Base-by-base conservation (phyloP, 2,797 vertebrate species). In the Anguilla anguilla region DNA sequence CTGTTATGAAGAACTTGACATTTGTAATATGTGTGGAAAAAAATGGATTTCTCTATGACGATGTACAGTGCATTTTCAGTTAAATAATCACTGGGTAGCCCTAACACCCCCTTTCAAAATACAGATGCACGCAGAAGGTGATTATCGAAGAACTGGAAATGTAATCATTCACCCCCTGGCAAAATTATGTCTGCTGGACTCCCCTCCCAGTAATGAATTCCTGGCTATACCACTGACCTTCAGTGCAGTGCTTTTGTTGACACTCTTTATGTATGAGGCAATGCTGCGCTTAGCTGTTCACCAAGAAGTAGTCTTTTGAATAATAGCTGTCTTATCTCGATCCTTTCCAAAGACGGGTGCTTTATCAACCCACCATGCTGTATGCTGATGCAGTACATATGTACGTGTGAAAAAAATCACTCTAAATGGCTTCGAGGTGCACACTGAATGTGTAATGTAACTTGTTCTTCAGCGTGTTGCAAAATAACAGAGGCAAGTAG, bases 1-100 rank as follows among this genome's bases (percentile, higher is more conserved):
- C 86, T 88, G 74, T 86, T 90, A 85, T 31, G 72, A 84, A 51
- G n/a, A 74, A 39, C 83, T 82, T 82, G 74, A 61, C 39, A 61
- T 61, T 57, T 85, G 53, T 31, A 35, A 55, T 51, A 11, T 46
- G 55, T 35, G 53, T 79, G 64, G 69, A 28, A 88, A 57, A 46
- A 25, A 86, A 77, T 39, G 39, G 15, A 22, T 25, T 46, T 3
- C 10, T 28, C 22, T 25, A 19, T 22, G 35, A 46, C 22, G 19
- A 15, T 43, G 19, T 61, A 51, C 59, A 83, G 0, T n/a, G 55
- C 2, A 17, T 31, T 87, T 64, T 2, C 77, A 46, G 39, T 81
- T 6, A 81, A 10, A 74, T 35, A 39, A 74, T 74, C 15, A 17
- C 31, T 74, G 28, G 69, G 69, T 35, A 35, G 31, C 9, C 31